A percentile compares a stretch with the other conserved stretches of the same genome.
phyloP scores from a whole-genome alignment of 2,797 vertebrate species.

The Choloepus didactylus region DNA sequence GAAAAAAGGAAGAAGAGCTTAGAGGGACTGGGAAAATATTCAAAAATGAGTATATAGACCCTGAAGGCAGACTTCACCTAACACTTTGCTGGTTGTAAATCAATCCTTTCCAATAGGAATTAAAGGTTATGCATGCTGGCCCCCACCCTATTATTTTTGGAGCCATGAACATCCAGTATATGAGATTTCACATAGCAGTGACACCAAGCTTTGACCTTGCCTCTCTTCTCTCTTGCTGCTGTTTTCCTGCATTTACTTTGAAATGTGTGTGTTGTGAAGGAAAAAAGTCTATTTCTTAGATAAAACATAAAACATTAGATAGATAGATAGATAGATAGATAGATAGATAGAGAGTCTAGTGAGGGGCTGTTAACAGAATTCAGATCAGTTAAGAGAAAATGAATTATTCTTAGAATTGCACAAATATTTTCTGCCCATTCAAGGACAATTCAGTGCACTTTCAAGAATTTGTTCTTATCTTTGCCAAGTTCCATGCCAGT shows the following conservation, averaged over 20 bases:
- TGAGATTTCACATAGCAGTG: background rate
- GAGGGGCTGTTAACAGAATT: background rate
- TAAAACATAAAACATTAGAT: background rate
- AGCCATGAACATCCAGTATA: background rate
- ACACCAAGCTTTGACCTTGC: background rate
- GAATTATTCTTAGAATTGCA: constrained; percentile 1
- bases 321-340: background rate
- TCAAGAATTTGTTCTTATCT: background rate
- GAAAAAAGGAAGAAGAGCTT: background rate
- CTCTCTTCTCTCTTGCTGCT: background rate
- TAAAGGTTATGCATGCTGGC: fast-evolving
- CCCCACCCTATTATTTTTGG: background rate
- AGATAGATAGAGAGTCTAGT: background rate
- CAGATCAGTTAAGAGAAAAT: background rate
- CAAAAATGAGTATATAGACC: background rate
- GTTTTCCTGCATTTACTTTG: background rate
- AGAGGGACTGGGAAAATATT: background rate
- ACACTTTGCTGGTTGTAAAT: background rate
- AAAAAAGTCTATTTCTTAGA: background rate
- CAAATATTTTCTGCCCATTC: background rate
- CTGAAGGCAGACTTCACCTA: background rate
- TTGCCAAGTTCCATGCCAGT: background rate
- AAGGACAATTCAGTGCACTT: background rate
- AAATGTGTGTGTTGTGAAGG: background rate
- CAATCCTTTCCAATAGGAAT: background rate